Percentiles rank a stretch among this genome's conserved stretches.
phyloP scores from a whole-genome alignment of 2,888 invertebrate genomes.

The Apotomis betuletana region DNA sequence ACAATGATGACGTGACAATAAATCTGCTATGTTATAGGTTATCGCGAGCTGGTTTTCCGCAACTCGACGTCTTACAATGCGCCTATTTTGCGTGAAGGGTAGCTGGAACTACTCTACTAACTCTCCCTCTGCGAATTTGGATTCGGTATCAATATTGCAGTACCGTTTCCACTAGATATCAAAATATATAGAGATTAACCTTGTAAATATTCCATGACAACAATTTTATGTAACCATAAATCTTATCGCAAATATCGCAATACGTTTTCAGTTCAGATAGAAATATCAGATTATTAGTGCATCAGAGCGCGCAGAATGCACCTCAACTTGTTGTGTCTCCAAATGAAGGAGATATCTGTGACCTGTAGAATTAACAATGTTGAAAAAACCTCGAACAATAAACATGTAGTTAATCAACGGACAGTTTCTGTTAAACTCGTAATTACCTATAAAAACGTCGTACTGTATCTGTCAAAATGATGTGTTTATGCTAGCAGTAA shows the following conservation, averaged over 20 bases:
- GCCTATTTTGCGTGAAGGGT: too few relatives aligned
- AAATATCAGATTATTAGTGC: background rate
- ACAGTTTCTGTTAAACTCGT: constrained; percentile 16
- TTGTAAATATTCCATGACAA: constrained; percentile 14
- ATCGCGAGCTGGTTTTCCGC: too few relatives aligned
- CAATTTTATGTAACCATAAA: constrained; percentile 7
- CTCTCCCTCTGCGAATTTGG: too few relatives aligned
- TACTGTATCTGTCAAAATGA: constrained; percentile 9
- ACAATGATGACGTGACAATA: too few relatives aligned
- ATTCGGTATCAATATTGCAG: background rate
- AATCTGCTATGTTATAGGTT: too few relatives aligned
- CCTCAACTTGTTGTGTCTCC: background rate
- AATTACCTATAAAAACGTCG: constrained; percentile 13
- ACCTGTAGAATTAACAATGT: constrained; percentile 19
- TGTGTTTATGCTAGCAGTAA: constrained; percentile 9
- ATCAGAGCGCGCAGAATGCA: background rate
- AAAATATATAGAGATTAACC: background rate
- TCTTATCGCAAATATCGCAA: constrained; percentile 11
- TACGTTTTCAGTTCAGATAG: background rate
- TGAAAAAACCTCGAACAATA: constrained; percentile 10
- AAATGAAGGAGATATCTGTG: constrained; percentile 14
- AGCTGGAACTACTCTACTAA: too few relatives aligned
- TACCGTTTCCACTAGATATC: background rate
- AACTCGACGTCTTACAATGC: too few relatives aligned
- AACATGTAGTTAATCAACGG: constrained; percentile 13